A percentile compares a stretch with the other conserved stretches of the same genome.
phyloP scores from a whole-genome alignment of 2,113 vertebrate species.

The Phocoena sinus region DNA sequence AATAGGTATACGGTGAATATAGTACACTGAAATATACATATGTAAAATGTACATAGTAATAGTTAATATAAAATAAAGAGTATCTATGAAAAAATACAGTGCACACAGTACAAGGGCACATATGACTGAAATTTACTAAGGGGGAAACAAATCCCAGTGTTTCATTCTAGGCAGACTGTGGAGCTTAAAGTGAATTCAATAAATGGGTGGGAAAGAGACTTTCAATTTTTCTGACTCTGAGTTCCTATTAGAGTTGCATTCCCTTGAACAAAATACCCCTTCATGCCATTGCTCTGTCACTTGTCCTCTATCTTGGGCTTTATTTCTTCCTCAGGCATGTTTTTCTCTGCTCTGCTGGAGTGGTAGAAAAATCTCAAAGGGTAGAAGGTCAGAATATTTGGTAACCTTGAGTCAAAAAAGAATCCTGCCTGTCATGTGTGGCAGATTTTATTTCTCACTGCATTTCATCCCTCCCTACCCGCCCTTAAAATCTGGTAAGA shows the following conservation, averaged over 20 bases:
- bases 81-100: background rate
- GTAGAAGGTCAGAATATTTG: background rate
- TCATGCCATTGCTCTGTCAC: background rate
- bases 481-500: background rate
- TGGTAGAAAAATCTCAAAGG: background rate
- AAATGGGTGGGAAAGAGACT: background rate
- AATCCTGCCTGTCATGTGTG: background rate
- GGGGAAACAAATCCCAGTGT: background rate
- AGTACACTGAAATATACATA: background rate
- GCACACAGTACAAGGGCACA: background rate
- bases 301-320: background rate
- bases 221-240: background rate
- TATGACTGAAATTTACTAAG: background rate
- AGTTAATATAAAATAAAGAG: background rate
- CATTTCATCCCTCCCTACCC: background rate
- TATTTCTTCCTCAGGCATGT: background rate
- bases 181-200: background rate
- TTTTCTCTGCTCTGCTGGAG: background rate
- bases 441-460: background rate
- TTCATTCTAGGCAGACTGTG: background rate
- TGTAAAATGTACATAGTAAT: background rate
- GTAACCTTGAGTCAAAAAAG: background rate
- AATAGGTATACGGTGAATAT: background rate
- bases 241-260: background rate
- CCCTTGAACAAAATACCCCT: background rate